phyloP scores from a whole-genome alignment of 2,888 invertebrate genomes.

The Lobophora halterata region DNA sequence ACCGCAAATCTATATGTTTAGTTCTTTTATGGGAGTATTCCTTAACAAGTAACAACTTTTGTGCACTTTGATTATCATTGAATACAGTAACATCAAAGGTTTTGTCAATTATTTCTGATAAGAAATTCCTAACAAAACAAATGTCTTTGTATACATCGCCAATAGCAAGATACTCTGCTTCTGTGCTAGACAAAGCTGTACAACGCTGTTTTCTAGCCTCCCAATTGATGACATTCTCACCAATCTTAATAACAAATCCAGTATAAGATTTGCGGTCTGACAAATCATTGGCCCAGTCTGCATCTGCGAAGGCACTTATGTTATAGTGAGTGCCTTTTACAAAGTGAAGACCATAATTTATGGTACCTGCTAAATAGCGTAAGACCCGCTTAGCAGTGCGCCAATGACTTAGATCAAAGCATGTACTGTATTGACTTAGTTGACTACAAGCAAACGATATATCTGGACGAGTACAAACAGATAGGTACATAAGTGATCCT shows the following conservation, averaged over 20 bases:
- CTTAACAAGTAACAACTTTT: slow-evolving; percentile 1
- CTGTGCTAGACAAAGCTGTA: not conserved
- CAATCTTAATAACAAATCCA: not conserved
- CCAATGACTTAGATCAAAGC: not conserved
- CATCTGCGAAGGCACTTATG: not conserved
- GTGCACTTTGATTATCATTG: slow-evolving; percentile 7
- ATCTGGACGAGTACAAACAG: too few species aligned
- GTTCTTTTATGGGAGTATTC: slow-evolving; percentile 4
- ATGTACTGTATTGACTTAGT: not conserved
- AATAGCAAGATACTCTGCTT: too few species aligned
- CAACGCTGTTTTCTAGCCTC: not conserved
- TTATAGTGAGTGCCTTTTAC: not conserved
- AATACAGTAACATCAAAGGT: not conserved
- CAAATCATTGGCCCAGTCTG: slow-evolving; percentile 6
- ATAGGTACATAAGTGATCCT: not conserved
- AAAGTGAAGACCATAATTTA: slow-evolving; percentile 2
- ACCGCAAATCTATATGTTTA: too few species aligned
- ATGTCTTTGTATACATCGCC: too few species aligned
- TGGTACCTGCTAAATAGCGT: not conserved
- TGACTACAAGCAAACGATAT: not conserved
- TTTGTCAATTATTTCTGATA: slow-evolving; percentile 3
- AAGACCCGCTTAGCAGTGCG: not conserved
- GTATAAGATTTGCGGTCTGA: not conserved
- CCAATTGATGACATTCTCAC: not conserved
- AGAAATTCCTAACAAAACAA: slow-evolving; percentile 3